Percentiles rank a stretch among this genome's conserved stretches.
These are phyloP conservation scores for Echinometra lucunter DNA, from an alignment of 53 echinoderm and acorn worm species.

Conservation along the genomic window DNA sequence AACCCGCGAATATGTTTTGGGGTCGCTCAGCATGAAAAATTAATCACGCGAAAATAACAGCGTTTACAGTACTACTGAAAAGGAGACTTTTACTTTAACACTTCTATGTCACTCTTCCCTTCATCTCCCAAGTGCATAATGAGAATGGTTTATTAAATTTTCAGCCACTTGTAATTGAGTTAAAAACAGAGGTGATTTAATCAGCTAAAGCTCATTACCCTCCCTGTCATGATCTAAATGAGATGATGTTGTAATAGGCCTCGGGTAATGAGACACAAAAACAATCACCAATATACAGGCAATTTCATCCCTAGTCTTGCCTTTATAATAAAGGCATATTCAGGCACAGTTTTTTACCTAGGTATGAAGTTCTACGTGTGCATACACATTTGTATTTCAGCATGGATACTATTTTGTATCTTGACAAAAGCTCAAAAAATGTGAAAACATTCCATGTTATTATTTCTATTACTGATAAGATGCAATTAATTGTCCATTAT, in stretches of 20 bases:
- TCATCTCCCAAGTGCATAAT: conserved; percentile 50
- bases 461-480: no score
- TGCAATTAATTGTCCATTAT: no score
- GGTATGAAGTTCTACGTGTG: no score
- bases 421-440: no score
- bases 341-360: background rate
- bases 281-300: background rate
- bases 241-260: conserved; percentile 33
- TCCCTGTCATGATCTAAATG: conserved; percentile 49
- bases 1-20: no score
- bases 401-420: no score
- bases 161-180: conserved; percentile 60
- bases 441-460: no score
- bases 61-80: background rate
- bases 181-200: conserved; percentile 66
- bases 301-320: background rate
- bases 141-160: conserved; percentile 63
- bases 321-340: background rate
- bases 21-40: no score
- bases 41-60: no score
- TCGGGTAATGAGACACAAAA: background rate
- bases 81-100: background rate
- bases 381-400: no score
- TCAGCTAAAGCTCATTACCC: conserved; percentile 55
- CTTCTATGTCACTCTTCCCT: conserved; percentile 63